Base-by-base conservation (phyloP, 1,140 invertebrate genomes). In the Pseudomyrmex cubaensis region DNA sequence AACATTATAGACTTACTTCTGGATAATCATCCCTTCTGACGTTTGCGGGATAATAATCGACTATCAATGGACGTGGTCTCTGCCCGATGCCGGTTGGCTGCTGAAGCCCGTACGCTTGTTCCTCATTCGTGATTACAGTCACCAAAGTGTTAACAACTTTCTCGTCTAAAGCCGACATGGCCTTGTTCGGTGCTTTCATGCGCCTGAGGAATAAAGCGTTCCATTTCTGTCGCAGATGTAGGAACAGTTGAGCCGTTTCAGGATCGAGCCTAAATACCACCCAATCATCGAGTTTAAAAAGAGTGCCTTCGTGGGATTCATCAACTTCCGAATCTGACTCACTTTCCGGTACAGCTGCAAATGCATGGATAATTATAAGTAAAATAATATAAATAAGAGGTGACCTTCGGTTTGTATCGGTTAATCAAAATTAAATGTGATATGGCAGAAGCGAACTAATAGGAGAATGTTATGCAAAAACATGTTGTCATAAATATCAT, bases 61-160 rank as follows among this genome's bases (percentile, higher is more conserved):
- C 90, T 0, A 95, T 95, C 52, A 97, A 92, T 3, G 96, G 96
- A 87, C 96, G 95, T 1, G 97, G 97, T 85, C 97, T 94, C 92
- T 97, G 97, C 0, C 97, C 97, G 77, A 98, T 96, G 1, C 97
- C 97, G 61, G 95, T 92, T 0, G 97, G 97, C 90, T 97, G 97
- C 77, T 95, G 95, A 1, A 98, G 92, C 1, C 97, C 96, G 10
- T 96, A 94, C 17, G 95, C 95, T 84, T 96, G 95, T 89, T 98
- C 97, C 91, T 98, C 97, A 15, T 95, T 95, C 8, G 95, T 96
- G 17, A 98, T 91, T 0, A 97, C 95, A 67, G 95, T 94, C 0
- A 97, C 96, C 13, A 97, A 93, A 0, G 96, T 95, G 82, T 95
- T 95, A 1, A 98, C 93, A 20, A 98, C 96, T 89, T 96, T 95